Evolutionary conservation across 2,113 vertebrate genomes (phyloP).

Genomic region (Theristicus caerulescens): DNA sequence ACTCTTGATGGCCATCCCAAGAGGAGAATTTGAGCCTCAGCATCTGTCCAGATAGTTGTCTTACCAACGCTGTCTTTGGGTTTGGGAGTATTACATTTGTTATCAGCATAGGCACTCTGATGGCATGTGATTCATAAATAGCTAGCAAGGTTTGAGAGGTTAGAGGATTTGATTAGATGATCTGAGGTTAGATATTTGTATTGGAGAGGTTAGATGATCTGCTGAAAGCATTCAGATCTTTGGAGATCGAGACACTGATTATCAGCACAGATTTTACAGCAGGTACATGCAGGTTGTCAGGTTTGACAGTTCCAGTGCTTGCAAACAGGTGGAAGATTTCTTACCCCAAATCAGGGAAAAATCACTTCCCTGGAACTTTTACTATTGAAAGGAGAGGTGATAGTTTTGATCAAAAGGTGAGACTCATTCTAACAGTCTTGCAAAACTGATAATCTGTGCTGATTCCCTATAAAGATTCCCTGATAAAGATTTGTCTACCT

Average conservation of each 20-base stretch:
- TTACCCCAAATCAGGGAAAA: not conserved
- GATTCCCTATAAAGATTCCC: not conserved
- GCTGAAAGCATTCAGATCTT: not conserved
- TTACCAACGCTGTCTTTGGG: not conserved
- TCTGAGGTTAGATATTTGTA: conserved; percentile 14
- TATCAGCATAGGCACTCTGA: not conserved
- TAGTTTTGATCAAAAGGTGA: not conserved
- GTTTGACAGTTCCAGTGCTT: not conserved
- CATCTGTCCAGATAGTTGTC: not conserved
- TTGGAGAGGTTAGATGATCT: conserved; percentile 1
- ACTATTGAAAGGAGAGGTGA: not conserved
- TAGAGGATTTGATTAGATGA: conserved; percentile 27
- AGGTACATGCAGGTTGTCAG: not conserved
- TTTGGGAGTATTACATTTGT: not conserved
- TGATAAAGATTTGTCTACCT: not conserved
- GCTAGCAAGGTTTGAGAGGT: not conserved
- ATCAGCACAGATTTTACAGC: not conserved
- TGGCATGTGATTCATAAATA: not conserved
- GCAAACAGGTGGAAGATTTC: not conserved
- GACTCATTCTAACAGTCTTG: not conserved
- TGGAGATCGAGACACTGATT: not conserved
- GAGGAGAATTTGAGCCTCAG: not conserved
- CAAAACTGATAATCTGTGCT: not conserved
- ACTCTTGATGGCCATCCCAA: not conserved
- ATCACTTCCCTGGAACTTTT: not conserved